Evolutionary conservation across 2,797 vertebrate species (phyloP).

Genomic region (Sebastolobus altivelis): DNA sequence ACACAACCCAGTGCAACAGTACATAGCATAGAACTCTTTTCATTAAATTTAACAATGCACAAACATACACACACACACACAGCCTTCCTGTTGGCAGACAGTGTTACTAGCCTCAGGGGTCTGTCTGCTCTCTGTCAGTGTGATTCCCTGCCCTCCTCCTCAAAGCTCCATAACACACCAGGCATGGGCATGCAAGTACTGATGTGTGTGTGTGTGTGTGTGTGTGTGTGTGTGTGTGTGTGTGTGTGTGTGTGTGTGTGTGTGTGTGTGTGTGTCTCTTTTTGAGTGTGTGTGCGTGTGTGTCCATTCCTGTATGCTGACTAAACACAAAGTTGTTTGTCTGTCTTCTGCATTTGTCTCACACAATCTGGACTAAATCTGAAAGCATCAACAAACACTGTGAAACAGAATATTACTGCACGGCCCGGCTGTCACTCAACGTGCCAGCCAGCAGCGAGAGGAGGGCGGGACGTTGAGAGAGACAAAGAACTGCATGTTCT

Average conservation of each 20-base stretch:
- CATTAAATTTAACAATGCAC: constrained; percentile 48
- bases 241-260: constrained; percentile 25
- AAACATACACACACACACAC: constrained; percentile 35
- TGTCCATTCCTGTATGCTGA: constrained; percentile 19
- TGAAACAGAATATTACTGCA: constrained; percentile 32
- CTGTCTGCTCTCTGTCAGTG: constrained; percentile 79
- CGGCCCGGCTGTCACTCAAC: constrained; percentile 54
- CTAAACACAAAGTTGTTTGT: constrained; percentile 26
- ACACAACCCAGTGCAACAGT: constrained; percentile 29
- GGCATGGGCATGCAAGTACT: constrained; percentile 56
- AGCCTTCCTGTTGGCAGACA: constrained; percentile 76
- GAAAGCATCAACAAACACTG: constrained; percentile 36
- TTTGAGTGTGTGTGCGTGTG: not conserved
- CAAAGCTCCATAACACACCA: constrained; percentile 64
- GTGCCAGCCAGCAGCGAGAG: not conserved
- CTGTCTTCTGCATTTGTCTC: constrained; percentile 23
- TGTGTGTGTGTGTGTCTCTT: constrained; percentile 27
- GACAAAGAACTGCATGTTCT: constrained; percentile 54
- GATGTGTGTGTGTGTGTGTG: constrained; percentile 30
- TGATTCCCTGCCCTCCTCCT: constrained; percentile 71
- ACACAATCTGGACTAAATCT: constrained; percentile 30
- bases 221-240: not conserved
- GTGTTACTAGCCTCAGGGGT: constrained; percentile 77
- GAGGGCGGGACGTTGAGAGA: constrained; percentile 18
- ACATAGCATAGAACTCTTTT: constrained; percentile 40